Percentiles rank a stretch among this genome's conserved stretches.
Evolutionary conservation across 1,140 invertebrate genomes (phyloP).

Genomic region (Sarcophaga peregrina): DNA sequence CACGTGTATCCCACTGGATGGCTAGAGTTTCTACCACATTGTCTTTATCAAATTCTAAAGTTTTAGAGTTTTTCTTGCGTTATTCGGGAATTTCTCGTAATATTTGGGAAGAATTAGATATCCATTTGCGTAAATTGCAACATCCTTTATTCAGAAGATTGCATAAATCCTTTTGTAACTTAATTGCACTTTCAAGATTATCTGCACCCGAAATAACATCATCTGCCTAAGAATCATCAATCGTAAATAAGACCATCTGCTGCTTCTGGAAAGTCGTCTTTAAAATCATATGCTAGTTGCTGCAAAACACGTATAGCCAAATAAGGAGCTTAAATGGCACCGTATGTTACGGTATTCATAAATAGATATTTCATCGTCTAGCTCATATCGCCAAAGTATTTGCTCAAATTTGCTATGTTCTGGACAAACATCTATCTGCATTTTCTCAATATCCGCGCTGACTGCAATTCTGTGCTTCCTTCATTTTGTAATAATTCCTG

Average conservation of each 20-base stretch:
- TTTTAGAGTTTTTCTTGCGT: background rate
- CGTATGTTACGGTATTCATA: conserved; percentile 61
- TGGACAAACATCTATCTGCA: conserved; percentile 48
- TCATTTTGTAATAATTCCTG: conserved; percentile 42
- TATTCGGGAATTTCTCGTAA: background rate
- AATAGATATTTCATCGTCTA: conserved; percentile 43
- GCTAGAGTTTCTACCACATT: conserved; percentile 17
- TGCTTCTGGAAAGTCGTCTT: conserved; percentile 50
- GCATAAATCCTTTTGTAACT: conserved; percentile 48
- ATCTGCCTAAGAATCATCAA: conserved; percentile 66
- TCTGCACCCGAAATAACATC: conserved; percentile 64
- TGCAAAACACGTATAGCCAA: conserved; percentile 53
- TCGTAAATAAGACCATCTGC: conserved; percentile 50
- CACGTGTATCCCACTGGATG: background rate
- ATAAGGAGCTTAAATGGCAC: conserved; percentile 52
- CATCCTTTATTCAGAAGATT: conserved; percentile 46
- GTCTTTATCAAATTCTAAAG: background rate
- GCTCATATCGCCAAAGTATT: conserved; percentile 60
- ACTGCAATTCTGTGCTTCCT: conserved; percentile 48
- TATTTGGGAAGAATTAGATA: conserved; percentile 46
- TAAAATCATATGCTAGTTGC: conserved; percentile 56
- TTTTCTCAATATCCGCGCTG: conserved; percentile 63
- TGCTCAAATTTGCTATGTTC: conserved; percentile 56
- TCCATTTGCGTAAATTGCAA: conserved; percentile 53
- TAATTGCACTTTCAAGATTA: conserved; percentile 54